Evolutionary conservation across 37 sponge, comb jelly and placozoan species (phyloP).

Genomic region (Axinella damicornis): DNA sequence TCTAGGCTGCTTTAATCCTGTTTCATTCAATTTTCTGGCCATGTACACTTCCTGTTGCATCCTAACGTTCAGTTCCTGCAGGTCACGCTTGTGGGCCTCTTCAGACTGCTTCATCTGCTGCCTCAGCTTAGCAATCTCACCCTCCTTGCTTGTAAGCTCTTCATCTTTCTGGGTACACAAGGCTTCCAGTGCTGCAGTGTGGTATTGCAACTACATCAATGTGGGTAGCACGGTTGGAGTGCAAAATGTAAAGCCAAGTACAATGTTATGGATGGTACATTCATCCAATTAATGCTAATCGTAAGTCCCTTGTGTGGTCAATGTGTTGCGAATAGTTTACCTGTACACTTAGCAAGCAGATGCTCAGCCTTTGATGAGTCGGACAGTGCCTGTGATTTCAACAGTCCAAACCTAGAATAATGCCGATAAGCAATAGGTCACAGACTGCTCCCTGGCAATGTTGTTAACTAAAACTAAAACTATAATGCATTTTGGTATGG

Average conservation of each 20-base stretch:
- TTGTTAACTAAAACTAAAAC: too few relatives aligned
- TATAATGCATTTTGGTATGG: too few relatives aligned
- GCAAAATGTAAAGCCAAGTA: too few relatives aligned
- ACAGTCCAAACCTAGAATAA: conserved; percentile 65
- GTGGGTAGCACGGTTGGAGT: too few relatives aligned
- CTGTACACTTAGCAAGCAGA: conserved; percentile 69
- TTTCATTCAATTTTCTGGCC: conserved; percentile 17
- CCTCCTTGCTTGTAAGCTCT: conserved; percentile 38
- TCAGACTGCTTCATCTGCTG: conserved; percentile 14
- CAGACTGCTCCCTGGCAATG: too few relatives aligned
- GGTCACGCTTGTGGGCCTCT: conserved; percentile 52
- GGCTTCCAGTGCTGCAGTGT: conserved; percentile 64
- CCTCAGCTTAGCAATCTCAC: conserved; percentile 31
- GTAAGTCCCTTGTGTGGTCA: too few relatives aligned
- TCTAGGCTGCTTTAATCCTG: too few relatives aligned
- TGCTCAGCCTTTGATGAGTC: conserved; percentile 65
- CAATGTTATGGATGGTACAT: too few relatives aligned
- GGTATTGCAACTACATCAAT: too few relatives aligned
- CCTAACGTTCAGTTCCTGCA: conserved; percentile 57
- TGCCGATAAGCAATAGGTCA: too few relatives aligned
- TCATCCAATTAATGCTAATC: too few relatives aligned
- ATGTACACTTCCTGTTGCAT: conserved; percentile 80
- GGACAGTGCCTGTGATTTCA: conserved; percentile 61
- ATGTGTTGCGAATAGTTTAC: conserved; percentile 23
- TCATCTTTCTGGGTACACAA: conserved; percentile 64